phyloP scores from a whole-genome alignment of 1,140 invertebrate genomes.

The Oscheius sp. region DNA sequence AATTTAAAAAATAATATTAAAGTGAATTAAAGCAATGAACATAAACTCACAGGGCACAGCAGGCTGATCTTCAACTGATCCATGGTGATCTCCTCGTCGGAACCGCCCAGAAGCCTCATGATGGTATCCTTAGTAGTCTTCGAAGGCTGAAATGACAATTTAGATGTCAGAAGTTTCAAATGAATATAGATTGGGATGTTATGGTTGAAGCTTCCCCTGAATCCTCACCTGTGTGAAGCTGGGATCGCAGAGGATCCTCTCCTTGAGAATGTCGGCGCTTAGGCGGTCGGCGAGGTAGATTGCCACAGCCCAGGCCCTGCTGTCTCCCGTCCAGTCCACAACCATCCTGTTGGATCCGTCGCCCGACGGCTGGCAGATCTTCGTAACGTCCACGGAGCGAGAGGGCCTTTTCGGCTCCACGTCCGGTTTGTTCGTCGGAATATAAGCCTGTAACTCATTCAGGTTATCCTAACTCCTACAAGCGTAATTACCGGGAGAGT shows the following conservation, averaged over 20 bases:
- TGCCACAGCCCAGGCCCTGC: slow-evolving; percentile 48
- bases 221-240: not conserved
- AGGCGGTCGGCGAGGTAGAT: slow-evolving; percentile 40
- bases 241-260: too few relatives aligned
- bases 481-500: slow-evolving; percentile 87
- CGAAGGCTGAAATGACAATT: too few relatives aligned
- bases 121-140: too few relatives aligned
- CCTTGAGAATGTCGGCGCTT: slow-evolving; percentile 39
- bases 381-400: slow-evolving; percentile 89
- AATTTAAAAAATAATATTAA: too few relatives aligned
- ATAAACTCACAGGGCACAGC: slow-evolving; percentile 70
- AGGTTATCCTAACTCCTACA: slow-evolving; percentile 61
- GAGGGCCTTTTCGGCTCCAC: slow-evolving; percentile 95
- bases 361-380: slow-evolving; percentile 67
- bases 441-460: slow-evolving; percentile 74
- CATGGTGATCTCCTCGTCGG: slow-evolving; percentile 89
- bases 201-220: not conserved
- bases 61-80: slow-evolving; percentile 86
- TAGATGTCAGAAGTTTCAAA: too few relatives aligned
- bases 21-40: too few relatives aligned
- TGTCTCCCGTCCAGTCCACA: slow-evolving; percentile 56
- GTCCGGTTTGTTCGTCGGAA: slow-evolving; percentile 93
- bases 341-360: slow-evolving; percentile 28
- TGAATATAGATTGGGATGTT: slow-evolving; percentile 62
- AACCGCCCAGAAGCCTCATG: slow-evolving; percentile 86